Evolutionary conservation across 2,797 vertebrate genomes (phyloP).

Genomic region (Mormyrus hasselquistii): DNA sequence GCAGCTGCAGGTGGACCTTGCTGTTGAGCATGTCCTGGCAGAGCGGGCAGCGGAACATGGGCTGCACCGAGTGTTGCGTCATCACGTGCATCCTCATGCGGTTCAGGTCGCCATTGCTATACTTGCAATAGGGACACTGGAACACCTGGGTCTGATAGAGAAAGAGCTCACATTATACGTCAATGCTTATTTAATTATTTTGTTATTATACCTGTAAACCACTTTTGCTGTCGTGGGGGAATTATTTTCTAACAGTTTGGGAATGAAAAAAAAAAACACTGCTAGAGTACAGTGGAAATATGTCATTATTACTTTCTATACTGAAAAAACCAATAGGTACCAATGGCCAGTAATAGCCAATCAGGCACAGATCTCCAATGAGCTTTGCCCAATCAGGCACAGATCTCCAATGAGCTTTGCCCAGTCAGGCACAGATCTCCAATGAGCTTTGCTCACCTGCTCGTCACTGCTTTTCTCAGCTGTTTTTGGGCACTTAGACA

Average conservation of each 20-base stretch:
- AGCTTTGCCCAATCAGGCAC: too few relatives aligned
- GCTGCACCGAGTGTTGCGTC: slow-evolving; percentile 97
- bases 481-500: slow-evolving; percentile 76
- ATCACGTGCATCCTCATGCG: slow-evolving; percentile 95
- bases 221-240: neutral
- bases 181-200: neutral
- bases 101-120: slow-evolving; percentile 90
- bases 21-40: slow-evolving; percentile 99
- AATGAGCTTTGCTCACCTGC: slow-evolving; percentile 64
- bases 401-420: slow-evolving; percentile 8
- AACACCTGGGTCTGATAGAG: slow-evolving; percentile 62
- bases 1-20: slow-evolving; percentile 98
- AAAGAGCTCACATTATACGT: neutral
- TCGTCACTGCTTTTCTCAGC: slow-evolving; percentile 82
- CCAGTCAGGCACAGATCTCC: neutral
- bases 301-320: neutral
- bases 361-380: neutral
- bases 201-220: neutral
- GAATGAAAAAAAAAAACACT: slow-evolving; percentile 44
- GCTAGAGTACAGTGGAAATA: neutral
- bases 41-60: slow-evolving; percentile 91
- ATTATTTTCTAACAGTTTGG: neutral
- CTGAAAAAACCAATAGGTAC: neutral
- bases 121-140: slow-evolving; percentile 99
- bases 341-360: neutral